These are phyloP conservation scores for Yponomeuta evonymella DNA, from an alignment of 2,888 invertebrate species.

Conservation along the genomic window DNA sequence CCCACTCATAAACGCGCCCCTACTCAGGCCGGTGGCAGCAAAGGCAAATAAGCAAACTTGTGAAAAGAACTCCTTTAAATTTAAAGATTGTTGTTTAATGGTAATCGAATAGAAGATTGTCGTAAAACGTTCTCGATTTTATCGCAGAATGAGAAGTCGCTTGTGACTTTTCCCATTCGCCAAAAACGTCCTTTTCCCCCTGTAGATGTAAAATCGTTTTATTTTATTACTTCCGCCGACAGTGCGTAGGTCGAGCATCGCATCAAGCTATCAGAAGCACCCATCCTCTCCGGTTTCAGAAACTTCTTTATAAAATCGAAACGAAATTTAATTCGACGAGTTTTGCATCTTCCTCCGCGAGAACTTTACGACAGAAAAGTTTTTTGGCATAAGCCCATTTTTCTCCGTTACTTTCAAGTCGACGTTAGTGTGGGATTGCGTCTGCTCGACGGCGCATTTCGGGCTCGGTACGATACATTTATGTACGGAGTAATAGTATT, in stretches of 20 bases:
- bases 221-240: slow-evolving; percentile 72
- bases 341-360: slow-evolving; percentile 23
- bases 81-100: slow-evolving; percentile 70
- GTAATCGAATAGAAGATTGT: slow-evolving; percentile 73
- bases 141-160: slow-evolving; percentile 73
- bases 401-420: slow-evolving; percentile 1
- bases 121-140: slow-evolving; percentile 75
- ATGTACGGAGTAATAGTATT: slow-evolving; percentile 7
- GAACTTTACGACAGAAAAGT: slow-evolving; percentile 18
- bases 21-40: not conserved
- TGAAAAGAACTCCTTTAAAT: slow-evolving; percentile 36
- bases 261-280: slow-evolving; percentile 64
- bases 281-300: slow-evolving; percentile 46
- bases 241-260: slow-evolving; percentile 31
- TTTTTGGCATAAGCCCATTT: slow-evolving; percentile 15
- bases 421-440: slow-evolving; percentile 5
- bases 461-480: slow-evolving; percentile 7
- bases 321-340: slow-evolving; percentile 34
- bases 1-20: not conserved
- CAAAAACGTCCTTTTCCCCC: slow-evolving; percentile 72
- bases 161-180: slow-evolving; percentile 72
- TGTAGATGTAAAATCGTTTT: slow-evolving; percentile 75
- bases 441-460: not conserved
- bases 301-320: slow-evolving; percentile 48
- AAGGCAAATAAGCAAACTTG: slow-evolving; percentile 12